Conservation (phyloP, 2,113 vertebrate species). For the Chlorodrepanis virens region DNA sequence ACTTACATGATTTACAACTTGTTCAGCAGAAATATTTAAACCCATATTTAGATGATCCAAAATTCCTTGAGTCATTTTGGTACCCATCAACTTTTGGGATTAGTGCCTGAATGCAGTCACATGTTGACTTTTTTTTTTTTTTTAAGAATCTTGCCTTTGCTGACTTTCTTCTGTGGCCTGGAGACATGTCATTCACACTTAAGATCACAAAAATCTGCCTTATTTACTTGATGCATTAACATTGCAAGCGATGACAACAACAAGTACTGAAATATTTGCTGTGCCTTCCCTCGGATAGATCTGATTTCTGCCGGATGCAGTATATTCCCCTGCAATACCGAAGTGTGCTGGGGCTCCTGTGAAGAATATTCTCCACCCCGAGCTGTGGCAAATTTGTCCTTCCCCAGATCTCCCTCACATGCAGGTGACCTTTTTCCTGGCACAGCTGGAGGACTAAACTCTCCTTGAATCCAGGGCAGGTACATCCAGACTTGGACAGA, state of each 20-base stretch:
- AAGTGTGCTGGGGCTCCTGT: background rate
- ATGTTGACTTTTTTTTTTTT: background rate
- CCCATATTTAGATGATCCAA: background rate
- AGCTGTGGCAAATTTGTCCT: accelerated
- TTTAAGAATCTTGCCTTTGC: background rate
- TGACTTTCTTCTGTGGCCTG: background rate
- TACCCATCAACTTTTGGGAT: background rate
- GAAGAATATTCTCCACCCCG: accelerated
- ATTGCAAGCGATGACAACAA: background rate
- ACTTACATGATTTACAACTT: background rate
- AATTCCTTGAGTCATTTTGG: background rate
- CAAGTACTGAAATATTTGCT: background rate
- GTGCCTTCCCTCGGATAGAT: background rate
- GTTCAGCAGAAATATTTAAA: background rate
- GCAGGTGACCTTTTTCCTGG: background rate
- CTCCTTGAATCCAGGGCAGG: background rate
- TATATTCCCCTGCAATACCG: background rate
- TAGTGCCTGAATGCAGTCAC: background rate
- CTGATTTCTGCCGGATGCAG: background rate
- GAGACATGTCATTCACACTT: background rate
- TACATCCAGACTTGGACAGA: background rate
- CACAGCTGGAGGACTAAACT: background rate
- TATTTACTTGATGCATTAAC: background rate
- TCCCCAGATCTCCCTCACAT: background rate
- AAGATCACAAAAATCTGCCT: background rate